Percentiles rank a stretch among this genome's conserved stretches.
These are phyloP conservation scores for Atta texana DNA, from an alignment of 1,140 invertebrate species.

Conservation along the genomic window DNA sequence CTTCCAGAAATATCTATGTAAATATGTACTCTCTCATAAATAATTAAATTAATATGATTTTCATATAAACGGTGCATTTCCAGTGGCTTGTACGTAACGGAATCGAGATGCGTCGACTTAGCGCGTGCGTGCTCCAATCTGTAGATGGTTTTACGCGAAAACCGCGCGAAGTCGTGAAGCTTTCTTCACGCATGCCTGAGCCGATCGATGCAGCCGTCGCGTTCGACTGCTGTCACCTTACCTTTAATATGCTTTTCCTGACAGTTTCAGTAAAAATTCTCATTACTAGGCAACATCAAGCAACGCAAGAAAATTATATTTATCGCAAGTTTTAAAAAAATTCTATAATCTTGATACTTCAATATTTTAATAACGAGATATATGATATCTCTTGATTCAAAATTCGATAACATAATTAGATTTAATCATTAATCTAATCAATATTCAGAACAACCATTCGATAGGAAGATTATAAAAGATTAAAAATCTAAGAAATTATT, in stretches of 20 bases:
- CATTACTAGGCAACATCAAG: neutral
- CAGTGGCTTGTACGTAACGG: neutral
- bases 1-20: neutral
- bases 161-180: slow-evolving; percentile 48
- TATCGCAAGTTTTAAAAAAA: neutral
- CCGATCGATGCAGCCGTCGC: slow-evolving; percentile 45
- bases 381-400: neutral
- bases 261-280: slow-evolving; percentile 41
- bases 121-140: slow-evolving; percentile 46
- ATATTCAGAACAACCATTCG: neutral
- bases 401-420: slow-evolving; percentile 11
- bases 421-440: slow-evolving; percentile 8
- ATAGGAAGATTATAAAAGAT: neutral
- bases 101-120: slow-evolving; percentile 16
- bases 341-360: neutral
- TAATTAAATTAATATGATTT: slow-evolving; percentile 23
- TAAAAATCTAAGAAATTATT: slow-evolving; percentile 10
- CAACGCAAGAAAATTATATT: neutral
- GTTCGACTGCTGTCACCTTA: slow-evolving; percentile 50
- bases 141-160: slow-evolving; percentile 35
- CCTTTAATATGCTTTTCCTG: slow-evolving; percentile 1
- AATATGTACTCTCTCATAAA: neutral
- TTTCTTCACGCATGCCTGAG: slow-evolving; percentile 53
- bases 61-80: neutral
- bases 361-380: neutral